These are phyloP conservation scores for Meloe dianella DNA, from an alignment of 2,888 invertebrate genomes.

Conservation along the genomic window DNA sequence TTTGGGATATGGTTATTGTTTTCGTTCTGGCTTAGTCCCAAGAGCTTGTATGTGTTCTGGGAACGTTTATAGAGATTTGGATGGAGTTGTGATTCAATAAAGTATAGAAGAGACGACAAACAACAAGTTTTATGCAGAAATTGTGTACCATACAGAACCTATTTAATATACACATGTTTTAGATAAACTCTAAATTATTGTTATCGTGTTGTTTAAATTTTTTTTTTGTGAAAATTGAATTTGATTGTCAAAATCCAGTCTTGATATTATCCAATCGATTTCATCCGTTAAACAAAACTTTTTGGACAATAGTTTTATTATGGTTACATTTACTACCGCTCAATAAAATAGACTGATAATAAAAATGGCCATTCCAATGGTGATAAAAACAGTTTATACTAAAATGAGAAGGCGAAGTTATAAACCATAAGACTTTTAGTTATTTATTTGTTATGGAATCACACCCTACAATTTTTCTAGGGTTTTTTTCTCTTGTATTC, in stretches of 20 bases:
- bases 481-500: neutral
- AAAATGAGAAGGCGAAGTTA: constrained; percentile 17
- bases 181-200: neutral
- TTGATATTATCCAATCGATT: neutral
- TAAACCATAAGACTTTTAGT: constrained; percentile 9
- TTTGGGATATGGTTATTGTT: constrained; percentile 27
- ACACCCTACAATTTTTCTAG: constrained; percentile 19
- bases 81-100: constrained; percentile 31
- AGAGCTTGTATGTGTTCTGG: constrained; percentile 28
- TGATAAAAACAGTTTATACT: constrained; percentile 12
- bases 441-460: constrained; percentile 22
- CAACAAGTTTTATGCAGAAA: constrained; percentile 30
- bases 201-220: neutral
- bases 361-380: constrained; percentile 20
- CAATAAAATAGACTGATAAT: constrained; percentile 30
- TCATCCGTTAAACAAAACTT: constrained; percentile 9
- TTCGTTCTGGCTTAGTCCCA: constrained; percentile 29
- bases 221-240: neutral
- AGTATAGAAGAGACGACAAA: constrained; percentile 23
- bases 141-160: constrained; percentile 17
- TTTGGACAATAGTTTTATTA: constrained; percentile 33
- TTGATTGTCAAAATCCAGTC: too few species aligned
- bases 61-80: constrained; percentile 30
- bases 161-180: neutral
- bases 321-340: constrained; percentile 26